These are phyloP conservation scores for Leptoteleia sp. DNA, from an alignment of 1,140 invertebrate genomes.

Conservation along the genomic window DNA sequence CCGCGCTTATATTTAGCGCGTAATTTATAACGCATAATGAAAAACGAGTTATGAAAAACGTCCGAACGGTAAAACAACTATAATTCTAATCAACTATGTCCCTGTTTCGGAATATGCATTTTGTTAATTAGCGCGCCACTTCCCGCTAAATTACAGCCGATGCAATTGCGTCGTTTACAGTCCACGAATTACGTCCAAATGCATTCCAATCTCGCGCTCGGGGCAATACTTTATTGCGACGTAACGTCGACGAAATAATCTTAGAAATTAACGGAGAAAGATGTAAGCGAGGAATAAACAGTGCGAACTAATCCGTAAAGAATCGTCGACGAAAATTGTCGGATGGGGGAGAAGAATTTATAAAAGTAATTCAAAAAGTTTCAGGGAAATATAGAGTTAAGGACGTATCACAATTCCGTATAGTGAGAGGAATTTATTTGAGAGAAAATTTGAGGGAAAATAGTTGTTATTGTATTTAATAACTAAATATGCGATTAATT, in stretches of 20 bases:
- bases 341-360: no score
- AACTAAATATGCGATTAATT: no score
- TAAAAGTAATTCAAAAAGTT: no score
- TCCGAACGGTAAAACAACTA: slow-evolving; percentile 28
- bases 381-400: no score
- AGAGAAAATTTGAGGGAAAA: no score
- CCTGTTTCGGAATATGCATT: slow-evolving; percentile 46
- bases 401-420: no score
- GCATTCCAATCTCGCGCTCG: slow-evolving; percentile 42
- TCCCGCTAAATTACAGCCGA: slow-evolving; percentile 49
- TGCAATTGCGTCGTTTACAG: slow-evolving; percentile 32
- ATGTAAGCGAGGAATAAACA: not conserved
- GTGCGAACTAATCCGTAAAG: no score
- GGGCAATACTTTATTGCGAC: not conserved
- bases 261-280: no score
- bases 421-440: no score
- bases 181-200: slow-evolving; percentile 38
- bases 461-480: no score
- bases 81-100: slow-evolving; percentile 59
- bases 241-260: no score
- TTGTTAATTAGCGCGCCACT: slow-evolving; percentile 57
- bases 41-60: slow-evolving; percentile 54
- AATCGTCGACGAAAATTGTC: no score
- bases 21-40: slow-evolving; percentile 51
- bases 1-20: slow-evolving; percentile 30